Evolutionary conservation across 2,113 vertebrate genomes (phyloP), one percentile per base, ranked within the genome.

Genomic region (Paralichthys olivaceus): DNA sequence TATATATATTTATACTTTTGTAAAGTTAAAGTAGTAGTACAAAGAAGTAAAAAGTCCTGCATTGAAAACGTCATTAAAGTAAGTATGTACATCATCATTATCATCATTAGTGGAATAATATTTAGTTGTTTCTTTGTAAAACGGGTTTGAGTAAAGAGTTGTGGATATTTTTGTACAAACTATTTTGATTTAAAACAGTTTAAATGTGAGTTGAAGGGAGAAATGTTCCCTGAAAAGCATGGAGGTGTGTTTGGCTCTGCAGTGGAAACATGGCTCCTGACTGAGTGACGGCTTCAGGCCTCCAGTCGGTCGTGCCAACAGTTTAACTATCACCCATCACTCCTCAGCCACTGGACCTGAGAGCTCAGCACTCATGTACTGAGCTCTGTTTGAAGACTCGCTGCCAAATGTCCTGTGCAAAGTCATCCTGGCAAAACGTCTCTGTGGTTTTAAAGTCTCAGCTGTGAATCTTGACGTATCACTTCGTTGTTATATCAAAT

Each of bases 291-390:
- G 83, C 25, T 40, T n/a, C 78, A 80, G 49, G 83, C 69, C 83
- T 83, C 80, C 83, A 74, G 78, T 69, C 59, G 57, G 84, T 83
- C 77, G 65, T 81, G 79, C 90, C 84, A 87, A 65, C 81, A 80
- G 83, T 82, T 76, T 78, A 45, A 72, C 84, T 76, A 87, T 90
- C 90, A 77, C 72, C 80, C 62, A 53, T 91, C 93, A 92, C 92
- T 89, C 89, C 54, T 66, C 87, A 90, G 84, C 87, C 83, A 83
- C 87, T 90, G 86, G 63, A 87, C 75, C 81, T 69, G 66, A 89
- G 85, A 89, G 90, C 54, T 67, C 78, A 20, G 53, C 83, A 89
- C 87, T 88, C 91, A 81, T 86, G 89, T 77, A 37, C 76, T 69
- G 74, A 51, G 59, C 74, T 80, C 81, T 57, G 71, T 20, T 71